A percentile compares a stretch with the other conserved stretches of the same genome.
phyloP scores from a whole-genome alignment of 2,113 vertebrate genomes.

The Argyrosomus japonicus region DNA sequence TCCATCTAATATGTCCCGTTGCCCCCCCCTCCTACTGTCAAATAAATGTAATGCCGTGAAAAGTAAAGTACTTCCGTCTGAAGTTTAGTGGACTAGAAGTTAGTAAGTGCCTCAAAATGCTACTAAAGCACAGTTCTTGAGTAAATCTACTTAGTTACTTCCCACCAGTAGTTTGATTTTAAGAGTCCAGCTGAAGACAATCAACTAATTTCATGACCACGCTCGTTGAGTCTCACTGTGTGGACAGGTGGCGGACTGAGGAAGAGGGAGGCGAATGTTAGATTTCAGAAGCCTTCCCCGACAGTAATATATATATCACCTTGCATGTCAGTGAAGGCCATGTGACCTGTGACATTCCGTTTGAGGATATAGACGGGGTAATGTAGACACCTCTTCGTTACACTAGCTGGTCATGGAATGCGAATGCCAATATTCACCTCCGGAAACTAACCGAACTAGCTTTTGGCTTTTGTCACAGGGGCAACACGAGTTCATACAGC shows the following conservation, averaged over 20 bases:
- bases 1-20: no score
- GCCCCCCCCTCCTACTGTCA: no score
- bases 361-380: conserved; percentile 68
- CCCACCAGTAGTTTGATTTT: conserved; percentile 7
- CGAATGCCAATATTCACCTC: conserved; percentile 66
- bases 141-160: neutral
- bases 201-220: neutral
- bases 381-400: conserved; percentile 64
- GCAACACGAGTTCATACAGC: conserved; percentile 31
- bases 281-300: conserved; percentile 59
- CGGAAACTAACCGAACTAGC: conserved; percentile 56
- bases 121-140: neutral
- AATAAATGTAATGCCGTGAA: no score
- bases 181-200: conserved; percentile 18
- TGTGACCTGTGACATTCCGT: conserved; percentile 68
- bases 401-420: conserved; percentile 67
- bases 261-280: conserved; percentile 29
- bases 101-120: neutral
- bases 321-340: conserved; percentile 64
- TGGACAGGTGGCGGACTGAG: conserved; percentile 33
- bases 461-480: conserved; percentile 56
- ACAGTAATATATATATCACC: conserved; percentile 71
- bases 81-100: neutral
- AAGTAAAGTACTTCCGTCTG: no score
- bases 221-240: neutral